Evolutionary conservation across 2,888 invertebrate species (phyloP), one percentile per base, ranked within the genome.

Genomic region (Plutella xylostella): DNA sequence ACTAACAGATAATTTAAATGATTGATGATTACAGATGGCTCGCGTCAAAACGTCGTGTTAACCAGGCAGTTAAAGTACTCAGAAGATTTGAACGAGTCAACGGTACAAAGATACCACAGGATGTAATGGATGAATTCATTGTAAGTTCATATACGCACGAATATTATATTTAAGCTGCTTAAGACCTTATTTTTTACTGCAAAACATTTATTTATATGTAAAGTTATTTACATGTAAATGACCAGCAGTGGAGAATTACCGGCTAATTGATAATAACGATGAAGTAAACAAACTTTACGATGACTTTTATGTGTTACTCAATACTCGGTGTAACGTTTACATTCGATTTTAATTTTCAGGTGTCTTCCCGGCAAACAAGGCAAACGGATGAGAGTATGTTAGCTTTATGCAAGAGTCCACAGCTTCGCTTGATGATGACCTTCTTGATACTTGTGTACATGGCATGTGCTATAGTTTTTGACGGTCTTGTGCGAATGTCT

Each of bases 81-180:
- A 66, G 56, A 41, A 71, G 58, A 42, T 80, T 85, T 47, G 84
- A 84, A 49, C 68, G 58, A 47, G 65, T 85, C 1, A 85, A 85
- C 51, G 63, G 71, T 2, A 74, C 68, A 0, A 72, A 75, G 44
- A 76, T 85, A 11, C 84, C 84, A 1, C 73, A 82, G 7, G 73
- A 78, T 44, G 71, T 78, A 2, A 64, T 83, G 65, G 79, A 83
- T 48, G 76, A 82, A 19, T 85, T 85, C 54, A 68, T 84, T 51
- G 85, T 80, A 56, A 68, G 79, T 66, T 28, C 3, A 28, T n/a
- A 28, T 12, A n/a, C n/a, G n/a, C n/a, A n/a, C n/a, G n/a, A n/a
- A n/a, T n/a, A n/a, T n/a, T n/a, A n/a, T n/a, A n/a, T n/a, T n/a
- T n/a, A n/a, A n/a, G n/a, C n/a, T n/a, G n/a, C n/a, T n/a, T n/a